Percentiles rank a stretch among this genome's conserved stretches.
phyloP scores from a whole-genome alignment of 2,797 vertebrate species.

The Rhinatrema bivittatum region DNA sequence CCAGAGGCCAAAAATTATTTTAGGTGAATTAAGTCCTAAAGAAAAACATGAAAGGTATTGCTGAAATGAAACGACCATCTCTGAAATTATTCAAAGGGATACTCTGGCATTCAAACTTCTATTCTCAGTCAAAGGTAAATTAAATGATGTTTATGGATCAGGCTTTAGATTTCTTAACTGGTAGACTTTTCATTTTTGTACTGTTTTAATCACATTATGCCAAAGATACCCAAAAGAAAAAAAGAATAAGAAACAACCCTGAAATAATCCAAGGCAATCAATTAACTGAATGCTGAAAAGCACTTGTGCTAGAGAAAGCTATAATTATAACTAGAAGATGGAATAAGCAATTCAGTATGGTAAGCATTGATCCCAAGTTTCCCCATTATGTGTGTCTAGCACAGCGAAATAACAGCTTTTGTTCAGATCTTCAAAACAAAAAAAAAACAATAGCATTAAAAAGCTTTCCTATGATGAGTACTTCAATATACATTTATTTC shows the following conservation, averaged over 20 bases:
- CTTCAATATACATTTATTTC: too few species aligned
- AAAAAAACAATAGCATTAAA: too few species aligned
- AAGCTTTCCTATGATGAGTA: too few species aligned
- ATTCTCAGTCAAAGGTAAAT: background rate
- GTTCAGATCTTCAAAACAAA: too few species aligned
- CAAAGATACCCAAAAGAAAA: background rate
- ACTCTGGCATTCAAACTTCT: too few species aligned
- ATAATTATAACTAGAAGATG: background rate
- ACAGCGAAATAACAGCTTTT: too few species aligned
- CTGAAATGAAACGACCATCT: too few species aligned
- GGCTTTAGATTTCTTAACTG: conserved; percentile 1
- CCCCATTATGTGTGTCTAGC: too few species aligned
- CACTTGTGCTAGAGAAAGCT: background rate
- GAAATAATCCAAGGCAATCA: background rate
- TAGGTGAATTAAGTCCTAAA: too few species aligned
- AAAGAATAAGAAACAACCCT: conserved; percentile 8
- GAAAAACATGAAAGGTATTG: too few species aligned
- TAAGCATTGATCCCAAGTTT: background rate
- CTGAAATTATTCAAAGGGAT: too few species aligned
- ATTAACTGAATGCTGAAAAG: background rate
- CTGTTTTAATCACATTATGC: background rate
- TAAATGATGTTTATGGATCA: background rate
- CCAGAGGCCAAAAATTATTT: too few species aligned
- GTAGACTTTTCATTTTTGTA: background rate
- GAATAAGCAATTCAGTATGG: conserved; percentile 4